phyloP scores from a whole-genome alignment of 2,113 vertebrate species.

The Orcinus orca region DNA sequence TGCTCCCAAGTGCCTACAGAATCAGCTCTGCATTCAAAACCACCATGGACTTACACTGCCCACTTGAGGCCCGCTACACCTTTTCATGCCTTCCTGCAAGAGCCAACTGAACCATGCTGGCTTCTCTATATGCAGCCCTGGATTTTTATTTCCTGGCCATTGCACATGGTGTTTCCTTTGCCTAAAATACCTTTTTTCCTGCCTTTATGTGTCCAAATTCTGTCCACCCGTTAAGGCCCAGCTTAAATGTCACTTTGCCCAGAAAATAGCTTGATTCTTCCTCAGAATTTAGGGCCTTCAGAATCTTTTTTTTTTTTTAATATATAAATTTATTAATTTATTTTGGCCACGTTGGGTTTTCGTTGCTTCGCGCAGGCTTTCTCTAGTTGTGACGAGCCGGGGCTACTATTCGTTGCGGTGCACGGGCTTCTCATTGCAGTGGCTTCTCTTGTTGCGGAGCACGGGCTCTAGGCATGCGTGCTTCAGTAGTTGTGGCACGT shows the following conservation, averaged over 20 bases:
- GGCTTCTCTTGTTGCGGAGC: no score
- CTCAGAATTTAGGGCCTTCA: not conserved
- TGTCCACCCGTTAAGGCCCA: not conserved
- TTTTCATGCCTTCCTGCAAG: not conserved
- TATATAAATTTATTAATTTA: no score
- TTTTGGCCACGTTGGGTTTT: no score
- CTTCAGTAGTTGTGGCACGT: no score
- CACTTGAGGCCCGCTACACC: not conserved
- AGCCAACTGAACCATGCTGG: not conserved
- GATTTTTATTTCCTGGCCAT: not conserved
- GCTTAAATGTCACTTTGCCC: not conserved
- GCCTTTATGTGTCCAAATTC: not conserved
- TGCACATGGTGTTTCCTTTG: not conserved
- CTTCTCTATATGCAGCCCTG: not conserved
- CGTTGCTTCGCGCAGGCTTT: no score
- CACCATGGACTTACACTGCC: not conserved
- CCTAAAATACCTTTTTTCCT: not conserved
- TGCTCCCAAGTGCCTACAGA: not conserved
- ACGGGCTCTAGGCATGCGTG: no score
- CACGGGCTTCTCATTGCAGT: no score
- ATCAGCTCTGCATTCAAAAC: not conserved
- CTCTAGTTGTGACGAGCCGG: no score
- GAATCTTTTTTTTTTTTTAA: not conserved
- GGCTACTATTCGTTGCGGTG: no score
- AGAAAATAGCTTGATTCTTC: not conserved